Conservation (phyloP, 2,888 invertebrate genomes). For the Ormyrus nitidulus region DNA sequence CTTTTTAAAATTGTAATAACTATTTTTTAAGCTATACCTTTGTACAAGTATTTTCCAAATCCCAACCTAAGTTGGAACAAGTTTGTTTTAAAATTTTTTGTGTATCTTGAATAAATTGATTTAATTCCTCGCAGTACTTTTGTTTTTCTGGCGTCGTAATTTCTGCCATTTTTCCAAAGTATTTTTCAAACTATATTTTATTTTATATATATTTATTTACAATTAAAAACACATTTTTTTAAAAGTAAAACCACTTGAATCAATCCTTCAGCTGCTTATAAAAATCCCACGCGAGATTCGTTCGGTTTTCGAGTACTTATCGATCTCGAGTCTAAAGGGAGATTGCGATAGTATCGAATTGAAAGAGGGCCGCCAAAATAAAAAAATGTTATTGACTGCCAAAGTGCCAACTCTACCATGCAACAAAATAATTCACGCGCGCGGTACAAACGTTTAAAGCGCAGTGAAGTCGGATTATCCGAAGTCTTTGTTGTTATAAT, state of each 20-base stretch:
- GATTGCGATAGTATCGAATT: too few species aligned
- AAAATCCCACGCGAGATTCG: too few species aligned
- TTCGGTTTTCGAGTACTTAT: too few species aligned
- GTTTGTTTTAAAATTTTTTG: slow-evolving; percentile 59
- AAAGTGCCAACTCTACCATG: too few species aligned
- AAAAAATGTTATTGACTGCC: too few species aligned
- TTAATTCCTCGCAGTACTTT: slow-evolving; percentile 59
- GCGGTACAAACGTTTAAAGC: too few species aligned
- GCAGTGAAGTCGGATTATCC: too few species aligned
- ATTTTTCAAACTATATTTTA: not conserved
- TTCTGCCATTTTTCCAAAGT: not conserved
- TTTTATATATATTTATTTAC: slow-evolving; percentile 7
- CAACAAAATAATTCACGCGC: too few species aligned
- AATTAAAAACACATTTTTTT: not conserved
- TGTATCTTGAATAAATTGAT: slow-evolving; percentile 59
- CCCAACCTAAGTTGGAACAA: slow-evolving; percentile 62
- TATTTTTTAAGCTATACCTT: slow-evolving; percentile 56
- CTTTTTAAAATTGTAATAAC: too few species aligned
- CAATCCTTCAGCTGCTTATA: slow-evolving; percentile 71
- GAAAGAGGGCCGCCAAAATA: too few species aligned
- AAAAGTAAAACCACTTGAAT: not conserved
- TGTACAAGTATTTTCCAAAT: slow-evolving; percentile 58
- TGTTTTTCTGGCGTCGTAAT: slow-evolving; percentile 11
- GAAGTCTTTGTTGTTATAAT: too few species aligned
- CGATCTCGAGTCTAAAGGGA: too few species aligned